A percentile compares a stretch with the other conserved stretches of the same genome.
These are phyloP conservation scores for Halichondria panicea DNA, from an alignment of 37 sponge, comb jelly and placozoan genomes.

Conservation along the genomic window DNA sequence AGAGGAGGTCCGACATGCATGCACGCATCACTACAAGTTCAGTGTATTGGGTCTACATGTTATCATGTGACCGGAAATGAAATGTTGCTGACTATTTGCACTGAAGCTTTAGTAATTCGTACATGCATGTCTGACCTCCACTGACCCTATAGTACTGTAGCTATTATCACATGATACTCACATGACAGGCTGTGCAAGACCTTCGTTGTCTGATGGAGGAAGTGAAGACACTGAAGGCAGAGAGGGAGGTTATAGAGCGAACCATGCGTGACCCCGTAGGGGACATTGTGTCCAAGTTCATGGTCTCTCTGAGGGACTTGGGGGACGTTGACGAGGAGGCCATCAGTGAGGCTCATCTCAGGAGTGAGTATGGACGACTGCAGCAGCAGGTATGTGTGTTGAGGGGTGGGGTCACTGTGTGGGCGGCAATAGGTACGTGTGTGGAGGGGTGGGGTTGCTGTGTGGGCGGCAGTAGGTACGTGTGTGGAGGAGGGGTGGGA, in stretches of 20 bases:
- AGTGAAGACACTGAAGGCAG: conserved; percentile 77
- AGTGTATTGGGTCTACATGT: conserved; percentile 2
- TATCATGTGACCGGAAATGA: not conserved
- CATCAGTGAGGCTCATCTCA: conserved; percentile 75
- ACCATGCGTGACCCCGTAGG: conserved; percentile 65
- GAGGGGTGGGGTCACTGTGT: too few relatives aligned
- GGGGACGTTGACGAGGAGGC: conserved; percentile 81
- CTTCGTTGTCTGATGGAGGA: conserved; percentile 86
- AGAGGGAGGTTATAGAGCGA: conserved; percentile 74
- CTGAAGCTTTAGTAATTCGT: too few relatives aligned
- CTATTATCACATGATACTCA: not conserved
- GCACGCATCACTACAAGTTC: too few relatives aligned
- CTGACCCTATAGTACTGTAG: too few relatives aligned
- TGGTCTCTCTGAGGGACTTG: conserved; percentile 72
- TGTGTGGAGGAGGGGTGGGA: not conserved
- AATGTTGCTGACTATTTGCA: not conserved
- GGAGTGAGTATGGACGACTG: conserved; percentile 55
- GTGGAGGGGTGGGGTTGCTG: too few relatives aligned
- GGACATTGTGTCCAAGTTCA: conserved; percentile 83
- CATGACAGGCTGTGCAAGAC: conserved; percentile 64
- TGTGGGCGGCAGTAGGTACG: too few relatives aligned
- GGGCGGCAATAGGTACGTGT: too few relatives aligned
- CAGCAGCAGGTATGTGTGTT: conserved; percentile 63
- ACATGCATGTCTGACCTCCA: too few relatives aligned
- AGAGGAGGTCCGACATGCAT: too few relatives aligned